Conservation (phyloP, 2,888 invertebrate species). For the Microplitis deprimator region DNA sequence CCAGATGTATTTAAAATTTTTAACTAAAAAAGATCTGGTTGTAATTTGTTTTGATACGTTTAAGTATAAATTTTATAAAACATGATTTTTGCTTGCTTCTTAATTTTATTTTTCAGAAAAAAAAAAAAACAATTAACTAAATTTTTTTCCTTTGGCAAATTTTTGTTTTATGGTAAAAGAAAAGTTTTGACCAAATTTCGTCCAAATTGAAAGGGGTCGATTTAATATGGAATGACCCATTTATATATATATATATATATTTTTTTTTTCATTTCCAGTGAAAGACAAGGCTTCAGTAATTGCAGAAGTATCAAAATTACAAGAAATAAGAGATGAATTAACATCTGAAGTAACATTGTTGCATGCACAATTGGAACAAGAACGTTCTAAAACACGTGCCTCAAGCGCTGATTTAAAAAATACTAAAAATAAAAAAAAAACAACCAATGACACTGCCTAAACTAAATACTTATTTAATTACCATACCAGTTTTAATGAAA, state of each 20-base stretch:
- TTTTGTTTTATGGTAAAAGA: too few species aligned
- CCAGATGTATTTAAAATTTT: too few species aligned
- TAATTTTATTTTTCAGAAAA: too few species aligned
- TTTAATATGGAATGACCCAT: too few species aligned
- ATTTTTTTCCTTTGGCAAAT: too few species aligned
- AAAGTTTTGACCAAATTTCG: too few species aligned
- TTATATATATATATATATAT: not conserved
- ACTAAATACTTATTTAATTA: conserved; percentile 8
- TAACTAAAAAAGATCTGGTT: too few species aligned
- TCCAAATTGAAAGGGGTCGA: too few species aligned
- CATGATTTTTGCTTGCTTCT: too few species aligned
- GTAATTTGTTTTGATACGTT: too few species aligned
- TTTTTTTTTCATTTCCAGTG: conserved; percentile 74
- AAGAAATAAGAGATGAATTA: conserved; percentile 80
- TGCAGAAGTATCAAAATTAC: conserved; percentile 80
- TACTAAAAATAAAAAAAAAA: conserved; percentile 65
- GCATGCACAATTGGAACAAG: conserved; percentile 82
- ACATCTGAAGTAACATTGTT: conserved; percentile 80
- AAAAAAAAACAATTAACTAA: too few species aligned
- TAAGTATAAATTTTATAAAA: too few species aligned
- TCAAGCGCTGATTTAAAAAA: conserved; percentile 75
- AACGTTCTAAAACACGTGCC: conserved; percentile 78
- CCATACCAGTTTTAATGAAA: not conserved
- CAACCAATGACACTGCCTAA: conserved; percentile 65
- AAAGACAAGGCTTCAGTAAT: conserved; percentile 85